Evolutionary conservation across 2,888 invertebrate species (phyloP).

Genomic region (Callimorpha dominula): DNA sequence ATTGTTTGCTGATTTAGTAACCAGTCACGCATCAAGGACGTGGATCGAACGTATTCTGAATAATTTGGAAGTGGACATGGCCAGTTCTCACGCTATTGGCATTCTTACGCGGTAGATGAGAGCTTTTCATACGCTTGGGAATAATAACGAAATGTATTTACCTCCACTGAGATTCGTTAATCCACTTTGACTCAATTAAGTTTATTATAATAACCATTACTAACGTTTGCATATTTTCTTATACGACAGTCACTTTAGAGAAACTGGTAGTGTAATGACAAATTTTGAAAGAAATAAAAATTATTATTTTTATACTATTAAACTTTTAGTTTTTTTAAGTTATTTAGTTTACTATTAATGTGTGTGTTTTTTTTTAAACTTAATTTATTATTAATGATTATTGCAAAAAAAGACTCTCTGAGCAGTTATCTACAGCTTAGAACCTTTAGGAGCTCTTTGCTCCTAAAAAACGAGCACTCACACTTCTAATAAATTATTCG

Average conservation of each 20-base stretch:
- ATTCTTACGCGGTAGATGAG: conserved; percentile 65
- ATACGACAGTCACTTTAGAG: neutral
- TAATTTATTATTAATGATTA: no score
- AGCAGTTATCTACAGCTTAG: no score
- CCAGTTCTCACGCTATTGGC: conserved; percentile 81
- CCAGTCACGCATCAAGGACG: conserved; percentile 84
- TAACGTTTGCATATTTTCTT: neutral
- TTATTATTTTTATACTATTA: no score
- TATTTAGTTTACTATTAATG: no score
- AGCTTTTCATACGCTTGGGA: conserved; percentile 55
- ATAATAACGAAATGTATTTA: conserved; percentile 53
- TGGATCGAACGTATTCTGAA: conserved; percentile 78
- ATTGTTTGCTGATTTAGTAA: conserved; percentile 67
- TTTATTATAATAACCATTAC: conserved; percentile 26
- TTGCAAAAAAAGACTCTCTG: no score
- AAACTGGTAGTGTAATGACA: neutral
- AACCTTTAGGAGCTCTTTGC: no score
- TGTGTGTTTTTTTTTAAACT: no score
- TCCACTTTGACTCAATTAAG: conserved; percentile 30
- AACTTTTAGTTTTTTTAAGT: no score
- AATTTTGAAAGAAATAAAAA: no score
- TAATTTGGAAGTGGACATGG: conserved; percentile 77
- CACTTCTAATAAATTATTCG: neutral
- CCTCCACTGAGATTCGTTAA: conserved; percentile 37
- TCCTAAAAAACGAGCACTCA: no score